These are phyloP conservation scores for Dendrolimus houi DNA, from an alignment of 2,888 invertebrate species.

Conservation along the genomic window DNA sequence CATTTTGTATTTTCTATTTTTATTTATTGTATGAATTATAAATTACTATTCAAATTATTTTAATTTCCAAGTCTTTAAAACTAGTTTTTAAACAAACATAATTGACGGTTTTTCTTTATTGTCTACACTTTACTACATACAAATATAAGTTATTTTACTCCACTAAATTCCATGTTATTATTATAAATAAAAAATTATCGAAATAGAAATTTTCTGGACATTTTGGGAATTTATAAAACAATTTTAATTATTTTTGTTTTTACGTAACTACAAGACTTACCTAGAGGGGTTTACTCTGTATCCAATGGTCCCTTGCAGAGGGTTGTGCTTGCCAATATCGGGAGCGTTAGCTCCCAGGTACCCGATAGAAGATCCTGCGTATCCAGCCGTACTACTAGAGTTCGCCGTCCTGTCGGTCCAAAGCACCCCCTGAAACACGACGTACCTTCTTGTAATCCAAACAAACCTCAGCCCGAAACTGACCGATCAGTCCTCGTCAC, in stretches of 20 bases:
- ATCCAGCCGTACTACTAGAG: constrained; percentile 80
- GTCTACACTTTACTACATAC: no score
- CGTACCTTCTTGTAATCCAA: constrained; percentile 44
- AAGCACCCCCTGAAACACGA: constrained; percentile 78
- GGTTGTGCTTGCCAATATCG: constrained; percentile 68
- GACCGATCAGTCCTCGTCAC: constrained; percentile 1
- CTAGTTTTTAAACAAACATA: no score
- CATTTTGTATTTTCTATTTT: no score
- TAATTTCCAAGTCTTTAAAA: no score
- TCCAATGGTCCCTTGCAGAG: constrained; percentile 69
- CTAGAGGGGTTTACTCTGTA: constrained; percentile 80
- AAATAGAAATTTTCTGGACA: no score
- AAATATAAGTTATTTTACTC: no score
- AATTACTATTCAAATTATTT: no score
- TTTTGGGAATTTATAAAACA: no score
- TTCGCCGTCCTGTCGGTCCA: constrained; percentile 83
- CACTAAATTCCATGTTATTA: no score
- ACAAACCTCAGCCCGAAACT: constrained; percentile 17
- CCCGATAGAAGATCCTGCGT: constrained; percentile 61
- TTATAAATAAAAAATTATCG: no score
- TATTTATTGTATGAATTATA: no score
- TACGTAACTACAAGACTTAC: constrained; percentile 56
- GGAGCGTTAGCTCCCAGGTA: constrained; percentile 67
- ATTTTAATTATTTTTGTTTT: constrained; percentile 4
- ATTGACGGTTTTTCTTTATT: no score